Base-by-base conservation (phyloP, 2,113 vertebrate genomes). In the Psophia crepitans region DNA sequence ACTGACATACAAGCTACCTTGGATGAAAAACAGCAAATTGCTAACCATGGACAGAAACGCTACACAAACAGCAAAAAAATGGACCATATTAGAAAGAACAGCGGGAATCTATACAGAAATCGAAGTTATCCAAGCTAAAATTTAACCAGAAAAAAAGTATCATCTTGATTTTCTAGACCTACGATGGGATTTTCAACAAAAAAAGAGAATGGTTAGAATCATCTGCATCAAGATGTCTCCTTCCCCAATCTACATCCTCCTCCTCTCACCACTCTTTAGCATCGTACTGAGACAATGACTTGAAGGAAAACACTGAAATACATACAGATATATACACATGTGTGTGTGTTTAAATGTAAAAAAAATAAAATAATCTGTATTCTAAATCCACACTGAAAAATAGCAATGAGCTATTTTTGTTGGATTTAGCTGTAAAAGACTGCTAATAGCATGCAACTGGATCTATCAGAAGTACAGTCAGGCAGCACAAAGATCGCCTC, bases 21-120 rank as follows among this genome's bases (percentile, higher is more conserved):
- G 79, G 90, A 90, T 81, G 89, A 90, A 96, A 93, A 93, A 20
- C 71, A 94, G 75, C 58, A 80, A 84, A 83, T 77, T 83, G 73
- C 74, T 73, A 73, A 91, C 44, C 33, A 37, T 39, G 57, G 75
- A 75, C 22, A 93, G 88, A 73, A 94, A 90, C 21, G 48, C 77
- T 58, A 74, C 64, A 35, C 54, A 83, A 81, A 68, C 37, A 80
- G 78, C 61, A 79, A 90, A 87, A 87, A 87, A 87, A 91, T 41
- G n/a, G 49, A 73, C 82, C 46, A 48, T 19, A 22, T 48, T 37
- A 71, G 61, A 93, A 65, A 84, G 61, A 91, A 85, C 68, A 89
- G 78, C 3, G 2, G 66, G 60, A 28, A 48, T 80, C 82, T 43
- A 7, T 12, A 53, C 3, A 56, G 71, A 32, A 92, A 78, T 8